Conservation (phyloP, 1,140 invertebrate species). For the Chelonus insularis region DNA sequence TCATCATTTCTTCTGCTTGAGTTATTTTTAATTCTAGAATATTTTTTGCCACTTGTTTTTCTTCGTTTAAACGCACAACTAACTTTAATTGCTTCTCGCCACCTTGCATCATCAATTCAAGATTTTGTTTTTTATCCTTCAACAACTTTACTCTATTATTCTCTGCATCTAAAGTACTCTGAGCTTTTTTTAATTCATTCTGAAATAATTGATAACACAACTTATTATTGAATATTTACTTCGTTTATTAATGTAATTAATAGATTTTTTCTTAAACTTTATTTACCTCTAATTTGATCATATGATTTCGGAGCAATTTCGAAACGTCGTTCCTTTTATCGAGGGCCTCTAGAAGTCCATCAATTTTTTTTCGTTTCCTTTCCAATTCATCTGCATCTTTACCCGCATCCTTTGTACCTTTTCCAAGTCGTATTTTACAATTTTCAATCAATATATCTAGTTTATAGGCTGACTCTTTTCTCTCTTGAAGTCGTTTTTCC, state of each 20-base stretch:
- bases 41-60: constrained; percentile 67
- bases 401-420: constrained; percentile 41
- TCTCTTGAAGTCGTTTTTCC: constrained; percentile 47
- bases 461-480: constrained; percentile 51
- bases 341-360: constrained; percentile 53
- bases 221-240: no score
- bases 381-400: constrained; percentile 48
- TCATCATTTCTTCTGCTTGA: constrained; percentile 62
- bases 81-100: constrained; percentile 62
- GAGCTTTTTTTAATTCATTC: constrained; percentile 44
- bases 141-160: constrained; percentile 46
- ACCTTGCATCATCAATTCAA: constrained; percentile 57
- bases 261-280: background rate
- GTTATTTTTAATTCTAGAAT: constrained; percentile 63
- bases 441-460: constrained; percentile 47
- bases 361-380: constrained; percentile 49
- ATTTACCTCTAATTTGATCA: constrained; percentile 60
- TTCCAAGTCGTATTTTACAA: constrained; percentile 43
- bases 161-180: constrained; percentile 40
- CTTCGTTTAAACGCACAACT: constrained; percentile 53
- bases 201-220: constrained; percentile 31
- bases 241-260: background rate
- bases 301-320: constrained; percentile 59
- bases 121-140: constrained; percentile 56
- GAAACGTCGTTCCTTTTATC: constrained; percentile 50